Evolutionary conservation across 1,140 invertebrate species (phyloP), one percentile per base, ranked within the genome.

Genomic region (Bombus sibiricus): DNA sequence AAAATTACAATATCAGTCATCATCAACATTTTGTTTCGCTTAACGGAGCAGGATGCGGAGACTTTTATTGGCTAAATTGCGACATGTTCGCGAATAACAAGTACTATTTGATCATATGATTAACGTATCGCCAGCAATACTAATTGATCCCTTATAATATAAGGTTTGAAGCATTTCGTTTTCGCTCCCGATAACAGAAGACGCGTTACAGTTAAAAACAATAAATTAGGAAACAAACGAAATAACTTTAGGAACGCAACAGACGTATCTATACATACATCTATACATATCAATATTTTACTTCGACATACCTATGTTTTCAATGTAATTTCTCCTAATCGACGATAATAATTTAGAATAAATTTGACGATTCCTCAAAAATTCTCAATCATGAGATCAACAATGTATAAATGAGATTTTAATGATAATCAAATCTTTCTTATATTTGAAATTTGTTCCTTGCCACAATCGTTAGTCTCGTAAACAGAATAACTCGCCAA

Each of bases 291-390:
- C 3, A 28, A 62, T 28, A n/a, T 0, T 13, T 12, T 12, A 12
- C 9, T 0, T 25, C 2, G 28, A 1, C 47, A 53, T 6, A 4
- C 0, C 3, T 13, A 12, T n/a, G 0, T 10, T n/a, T n/a, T 28
- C 12, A 4, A 28, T n/a, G 10, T 62, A n/a, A n/a, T 13, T 4
- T 12, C 1, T 28, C 28, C 59, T n/a, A 15, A 43, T 43, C 3
- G 13, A 5, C n/a, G 10, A 62, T n/a, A 12, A n/a, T 1, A n/a
- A 4, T n/a, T 62, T 13, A 28, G 1, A 62, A 13, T 28, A 62
- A 62, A n/a, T 12, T 62, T 13, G 1, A n/a, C 28, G 12, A 1
- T 13, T 4, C 1, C 12, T n/a, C 3, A n/a, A n/a, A n/a, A 6
- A 53, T 6, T 22, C 18, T 53, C 15, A 0, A 53, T 53, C 47